A percentile compares a stretch with the other conserved stretches of the same genome.
phyloP scores from a whole-genome alignment of 2,113 vertebrate species.

The Gymnorhina tibicen region DNA sequence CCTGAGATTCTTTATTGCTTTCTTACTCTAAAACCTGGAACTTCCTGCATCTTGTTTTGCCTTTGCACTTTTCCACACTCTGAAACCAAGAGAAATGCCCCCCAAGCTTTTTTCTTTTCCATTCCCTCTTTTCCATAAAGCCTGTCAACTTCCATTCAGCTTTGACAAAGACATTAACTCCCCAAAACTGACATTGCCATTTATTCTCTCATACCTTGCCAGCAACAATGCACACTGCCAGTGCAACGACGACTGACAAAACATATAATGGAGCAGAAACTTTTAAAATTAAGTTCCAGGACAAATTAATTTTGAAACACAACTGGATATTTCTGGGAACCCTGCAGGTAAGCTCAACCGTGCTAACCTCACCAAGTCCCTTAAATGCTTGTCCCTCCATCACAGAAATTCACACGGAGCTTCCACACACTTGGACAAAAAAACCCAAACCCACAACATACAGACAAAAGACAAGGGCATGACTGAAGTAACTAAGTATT shows the following conservation, averaged over 20 bases:
- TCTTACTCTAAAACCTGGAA: not conserved
- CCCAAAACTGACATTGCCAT: not conserved
- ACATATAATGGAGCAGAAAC: not conserved
- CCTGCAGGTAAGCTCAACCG: not conserved
- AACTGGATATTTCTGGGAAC: not conserved
- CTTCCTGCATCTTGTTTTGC: not conserved
- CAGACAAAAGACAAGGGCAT: not conserved
- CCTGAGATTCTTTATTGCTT: not conserved
- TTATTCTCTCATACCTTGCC: not conserved
- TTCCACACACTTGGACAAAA: not conserved
- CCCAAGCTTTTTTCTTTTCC: rapidly evolving
- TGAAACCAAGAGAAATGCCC: not conserved
- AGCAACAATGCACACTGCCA: not conserved
- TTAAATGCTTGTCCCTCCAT: not conserved
- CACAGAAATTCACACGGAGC: not conserved
- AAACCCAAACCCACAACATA: not conserved
- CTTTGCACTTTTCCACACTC: not conserved
- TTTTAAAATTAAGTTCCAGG: not conserved
- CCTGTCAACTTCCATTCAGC: not conserved
- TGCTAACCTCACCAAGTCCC: not conserved
- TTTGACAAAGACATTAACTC: not conserved
- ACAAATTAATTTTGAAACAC: not conserved
- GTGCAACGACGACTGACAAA: not conserved
- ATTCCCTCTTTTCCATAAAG: not conserved
- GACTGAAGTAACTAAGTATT: not conserved